Conservation (phyloP, 2,797 vertebrate genomes). For the Cichlasoma orientale region DNA sequence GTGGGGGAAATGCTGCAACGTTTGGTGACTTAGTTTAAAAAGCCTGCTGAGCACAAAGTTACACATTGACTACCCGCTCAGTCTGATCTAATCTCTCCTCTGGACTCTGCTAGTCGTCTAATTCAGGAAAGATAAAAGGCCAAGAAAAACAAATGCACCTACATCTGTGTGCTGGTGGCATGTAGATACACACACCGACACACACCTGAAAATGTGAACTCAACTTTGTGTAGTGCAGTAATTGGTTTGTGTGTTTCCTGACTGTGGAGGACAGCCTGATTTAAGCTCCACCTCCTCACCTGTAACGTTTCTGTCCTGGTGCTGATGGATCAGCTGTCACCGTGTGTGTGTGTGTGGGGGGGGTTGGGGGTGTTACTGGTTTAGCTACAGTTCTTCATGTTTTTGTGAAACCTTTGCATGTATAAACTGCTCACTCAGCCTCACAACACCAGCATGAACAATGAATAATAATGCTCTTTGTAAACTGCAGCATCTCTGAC, state of each 20-base stretch:
- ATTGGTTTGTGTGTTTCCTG: rapidly evolving
- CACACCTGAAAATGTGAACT: background rate
- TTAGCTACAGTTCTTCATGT: background rate
- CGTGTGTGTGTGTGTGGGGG: no score
- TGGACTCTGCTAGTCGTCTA: no score
- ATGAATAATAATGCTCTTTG: background rate
- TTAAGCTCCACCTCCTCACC: background rate
- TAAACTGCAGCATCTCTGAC: background rate
- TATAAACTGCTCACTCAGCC: background rate
- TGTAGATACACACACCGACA: background rate
- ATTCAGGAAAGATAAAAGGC: background rate
- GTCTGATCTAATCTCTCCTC: background rate
- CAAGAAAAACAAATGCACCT: background rate
- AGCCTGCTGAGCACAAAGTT: background rate
- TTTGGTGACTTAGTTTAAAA: background rate
- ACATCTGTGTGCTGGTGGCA: no score
- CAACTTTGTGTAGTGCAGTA: no score
- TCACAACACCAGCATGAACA: background rate
- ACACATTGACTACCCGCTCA: rapidly evolving
- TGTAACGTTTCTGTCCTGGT: rapidly evolving
- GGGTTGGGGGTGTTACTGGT: background rate
- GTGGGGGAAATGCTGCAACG: no score
- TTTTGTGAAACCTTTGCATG: background rate
- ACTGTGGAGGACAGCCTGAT: background rate
- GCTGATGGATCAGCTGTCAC: background rate